These are phyloP conservation scores for Oryzias dopingdopingensis DNA, from an alignment of 2,797 vertebrate genomes.

Conservation along the genomic window DNA sequence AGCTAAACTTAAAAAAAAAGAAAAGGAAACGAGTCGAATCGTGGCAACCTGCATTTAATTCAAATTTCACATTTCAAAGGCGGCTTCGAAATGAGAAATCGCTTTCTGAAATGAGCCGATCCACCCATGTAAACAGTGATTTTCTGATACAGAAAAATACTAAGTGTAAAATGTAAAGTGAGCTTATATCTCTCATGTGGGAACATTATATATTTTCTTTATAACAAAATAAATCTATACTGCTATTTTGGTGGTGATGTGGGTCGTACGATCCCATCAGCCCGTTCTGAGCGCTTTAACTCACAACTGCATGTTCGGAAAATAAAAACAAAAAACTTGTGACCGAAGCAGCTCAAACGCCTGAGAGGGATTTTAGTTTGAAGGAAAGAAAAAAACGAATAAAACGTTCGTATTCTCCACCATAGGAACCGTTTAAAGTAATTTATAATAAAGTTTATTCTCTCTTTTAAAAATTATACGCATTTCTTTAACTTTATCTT, in stretches of 20 bases:
- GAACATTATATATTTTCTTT: constrained; percentile 60
- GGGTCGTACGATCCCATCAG: constrained; percentile 56
- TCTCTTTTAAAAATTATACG: constrained; percentile 80
- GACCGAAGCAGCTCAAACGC: constrained; percentile 91
- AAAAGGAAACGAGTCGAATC: constrained; percentile 14
- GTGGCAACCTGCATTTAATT: background rate
- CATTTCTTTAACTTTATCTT: constrained; percentile 66
- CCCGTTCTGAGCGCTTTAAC: constrained; percentile 40
- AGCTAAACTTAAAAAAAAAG: too few species aligned
- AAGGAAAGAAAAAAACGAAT: constrained; percentile 71
- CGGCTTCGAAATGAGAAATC: constrained; percentile 52
- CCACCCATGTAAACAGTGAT: constrained; percentile 77
- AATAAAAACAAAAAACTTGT: constrained; percentile 63
- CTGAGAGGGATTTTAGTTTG: constrained; percentile 84
- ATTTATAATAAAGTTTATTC: constrained; percentile 84
- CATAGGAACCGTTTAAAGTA: constrained; percentile 80
- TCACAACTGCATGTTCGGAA: too few species aligned
- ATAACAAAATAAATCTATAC: constrained; percentile 81
- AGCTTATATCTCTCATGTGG: constrained; percentile 61
- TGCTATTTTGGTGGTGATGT: constrained; percentile 49
- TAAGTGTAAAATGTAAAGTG: constrained; percentile 69
- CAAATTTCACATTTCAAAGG: background rate
- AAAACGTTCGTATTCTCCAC: constrained; percentile 76
- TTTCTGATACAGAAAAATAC: constrained; percentile 87
- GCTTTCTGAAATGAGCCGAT: constrained; percentile 71